Evolutionary conservation across 2,888 invertebrate species (phyloP).

Genomic region (Synergus laeviventris): DNA sequence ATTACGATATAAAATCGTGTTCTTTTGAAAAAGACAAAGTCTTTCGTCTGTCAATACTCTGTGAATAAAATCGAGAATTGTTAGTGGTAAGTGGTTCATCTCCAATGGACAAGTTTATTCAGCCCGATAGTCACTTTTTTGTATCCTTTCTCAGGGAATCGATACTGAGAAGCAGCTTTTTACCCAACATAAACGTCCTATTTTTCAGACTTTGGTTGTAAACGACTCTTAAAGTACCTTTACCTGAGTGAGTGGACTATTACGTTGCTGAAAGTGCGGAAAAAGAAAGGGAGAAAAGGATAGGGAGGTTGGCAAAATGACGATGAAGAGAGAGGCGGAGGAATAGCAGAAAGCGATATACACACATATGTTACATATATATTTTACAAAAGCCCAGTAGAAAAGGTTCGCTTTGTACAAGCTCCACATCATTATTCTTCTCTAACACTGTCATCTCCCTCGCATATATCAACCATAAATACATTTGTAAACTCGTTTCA

Average conservation of each 20-base stretch:
- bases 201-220: constrained; percentile 32
- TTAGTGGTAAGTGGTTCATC: neutral
- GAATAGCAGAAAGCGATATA: constrained; percentile 12
- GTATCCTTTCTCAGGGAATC: neutral
- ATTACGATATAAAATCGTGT: neutral
- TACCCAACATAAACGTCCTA: neutral
- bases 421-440: constrained; percentile 27
- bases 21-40: neutral
- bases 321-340: neutral
- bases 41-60: neutral
- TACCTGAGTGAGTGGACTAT: constrained; percentile 27
- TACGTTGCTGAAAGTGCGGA: constrained; percentile 12
- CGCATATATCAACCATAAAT: constrained; percentile 16
- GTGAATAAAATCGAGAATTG: neutral
- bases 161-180: neutral
- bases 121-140: neutral
- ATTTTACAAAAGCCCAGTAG: neutral
- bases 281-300: constrained; percentile 2
- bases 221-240: constrained; percentile 29
- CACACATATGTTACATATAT: neutral
- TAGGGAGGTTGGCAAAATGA: constrained; percentile 6
- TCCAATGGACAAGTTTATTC: neutral
- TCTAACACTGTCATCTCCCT: neutral
- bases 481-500: neutral
- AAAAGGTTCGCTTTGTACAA: neutral